Conservation (phyloP, 2,888 invertebrate genomes). For the Dynastes hyllus region DNA sequence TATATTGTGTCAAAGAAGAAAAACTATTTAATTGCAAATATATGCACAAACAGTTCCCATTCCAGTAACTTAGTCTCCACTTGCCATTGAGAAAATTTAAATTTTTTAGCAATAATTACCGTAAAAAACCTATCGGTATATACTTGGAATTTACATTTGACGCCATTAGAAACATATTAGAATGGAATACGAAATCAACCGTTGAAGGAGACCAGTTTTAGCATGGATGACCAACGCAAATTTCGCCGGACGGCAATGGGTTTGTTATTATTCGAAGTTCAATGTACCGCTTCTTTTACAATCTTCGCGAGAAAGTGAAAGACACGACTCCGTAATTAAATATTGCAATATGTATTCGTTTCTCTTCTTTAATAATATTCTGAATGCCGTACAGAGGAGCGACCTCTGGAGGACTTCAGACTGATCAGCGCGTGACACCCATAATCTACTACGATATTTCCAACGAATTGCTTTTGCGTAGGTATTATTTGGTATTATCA, state of each 20-base stretch:
- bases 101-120: too few species aligned
- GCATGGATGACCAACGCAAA: neutral
- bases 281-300: slow-evolving; percentile 31
- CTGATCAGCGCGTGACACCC: neutral
- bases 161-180: neutral
- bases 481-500: neutral
- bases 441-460: neutral
- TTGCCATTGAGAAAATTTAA: too few species aligned
- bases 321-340: slow-evolving; percentile 32
- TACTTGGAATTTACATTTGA: neutral
- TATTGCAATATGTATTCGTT: slow-evolving; percentile 30
- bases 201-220: neutral
- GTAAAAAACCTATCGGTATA: neutral
- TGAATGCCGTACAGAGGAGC: neutral
- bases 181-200: neutral
- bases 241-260: slow-evolving; percentile 10
- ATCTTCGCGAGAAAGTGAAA: slow-evolving; percentile 37
- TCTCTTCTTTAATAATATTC: slow-evolving; percentile 20
- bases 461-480: neutral
- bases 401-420: slow-evolving; percentile 5
- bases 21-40: too few species aligned
- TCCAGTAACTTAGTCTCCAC: too few species aligned
- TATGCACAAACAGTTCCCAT: too few species aligned
- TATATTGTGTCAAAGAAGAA: too few species aligned
- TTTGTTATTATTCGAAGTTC: slow-evolving; percentile 33